A percentile compares a stretch with the other conserved stretches of the same genome.
These are phyloP conservation scores for Aphelenchoides besseyi DNA, from an alignment of 1,140 invertebrate genomes.

Conservation along the genomic window DNA sequence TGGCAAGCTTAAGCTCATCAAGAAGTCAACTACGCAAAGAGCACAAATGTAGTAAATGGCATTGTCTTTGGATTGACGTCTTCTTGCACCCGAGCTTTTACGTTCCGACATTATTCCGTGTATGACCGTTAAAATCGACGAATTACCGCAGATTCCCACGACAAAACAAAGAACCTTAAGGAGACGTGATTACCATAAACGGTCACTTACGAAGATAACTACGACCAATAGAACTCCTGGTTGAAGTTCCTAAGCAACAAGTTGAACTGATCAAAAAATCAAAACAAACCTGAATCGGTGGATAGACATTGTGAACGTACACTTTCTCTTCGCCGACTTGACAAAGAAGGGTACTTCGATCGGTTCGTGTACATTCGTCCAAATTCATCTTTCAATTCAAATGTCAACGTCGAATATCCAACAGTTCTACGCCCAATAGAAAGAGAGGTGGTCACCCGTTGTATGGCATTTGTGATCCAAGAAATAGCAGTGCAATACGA, in stretches of 20 bases:
- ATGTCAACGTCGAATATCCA: neutral
- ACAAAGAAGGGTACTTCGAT: conserved; percentile 27
- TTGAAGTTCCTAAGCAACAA: conserved; percentile 57
- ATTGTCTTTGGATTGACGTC: conserved; percentile 46
- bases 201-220: conserved; percentile 49
- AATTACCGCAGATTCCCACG: conserved; percentile 61
- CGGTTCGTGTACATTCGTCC: conserved; percentile 30
- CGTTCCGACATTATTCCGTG: conserved; percentile 49
- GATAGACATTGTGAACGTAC: conserved; percentile 55
- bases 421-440: neutral
- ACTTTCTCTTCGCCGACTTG: conserved; percentile 31
- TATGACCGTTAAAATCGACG: conserved; percentile 60
- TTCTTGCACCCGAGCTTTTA: conserved; percentile 24
- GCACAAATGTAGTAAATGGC: conserved; percentile 59
- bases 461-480: too few species aligned
- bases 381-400: conserved; percentile 19
- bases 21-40: conserved; percentile 58
- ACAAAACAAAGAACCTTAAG: conserved; percentile 61
- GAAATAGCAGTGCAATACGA: too few species aligned
- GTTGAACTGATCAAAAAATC: conserved; percentile 10
- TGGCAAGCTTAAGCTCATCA: conserved; percentile 59
- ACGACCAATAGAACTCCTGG: conserved; percentile 57
- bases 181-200: neutral
- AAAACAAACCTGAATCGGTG: conserved; percentile 50
- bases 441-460: neutral